These are phyloP conservation scores for Vultur gryphus DNA, from an alignment of 2,797 vertebrate species.

Conservation along the genomic window DNA sequence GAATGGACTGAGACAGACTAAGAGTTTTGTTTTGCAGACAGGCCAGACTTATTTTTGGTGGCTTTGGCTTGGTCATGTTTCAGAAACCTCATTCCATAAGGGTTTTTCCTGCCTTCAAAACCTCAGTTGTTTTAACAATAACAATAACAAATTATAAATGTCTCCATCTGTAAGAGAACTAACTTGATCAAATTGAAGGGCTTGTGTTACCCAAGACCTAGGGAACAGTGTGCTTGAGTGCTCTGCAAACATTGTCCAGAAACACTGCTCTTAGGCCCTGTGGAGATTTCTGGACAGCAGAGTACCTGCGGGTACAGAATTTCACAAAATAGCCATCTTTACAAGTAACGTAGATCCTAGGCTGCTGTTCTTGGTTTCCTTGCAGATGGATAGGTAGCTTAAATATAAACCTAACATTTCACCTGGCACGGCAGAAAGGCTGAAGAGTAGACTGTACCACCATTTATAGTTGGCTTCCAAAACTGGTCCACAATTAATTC, in stretches of 20 bases:
- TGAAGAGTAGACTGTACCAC: background rate
- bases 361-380: background rate
- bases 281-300: background rate
- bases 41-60: conserved; percentile 57
- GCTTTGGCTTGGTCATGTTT: conserved; percentile 59
- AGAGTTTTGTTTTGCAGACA: conserved; percentile 51
- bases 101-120: conserved; percentile 47
- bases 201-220: background rate
- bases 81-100: conserved; percentile 45
- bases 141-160: conserved; percentile 54
- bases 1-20: conserved; percentile 20
- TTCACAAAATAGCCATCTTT: background rate
- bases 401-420: background rate
- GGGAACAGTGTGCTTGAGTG: background rate
- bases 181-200: conserved; percentile 3
- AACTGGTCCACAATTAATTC: background rate
- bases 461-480: background rate
- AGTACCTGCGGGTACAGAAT: background rate
- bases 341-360: background rate
- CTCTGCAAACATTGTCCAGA: background rate
- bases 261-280: background rate
- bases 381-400: background rate
- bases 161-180: background rate
- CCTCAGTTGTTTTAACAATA: conserved; percentile 43
- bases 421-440: background rate